Percentiles rank a stretch among this genome's conserved stretches.
Evolutionary conservation across 2,113 vertebrate species (phyloP).

Genomic region (Tetrao urogallus): DNA sequence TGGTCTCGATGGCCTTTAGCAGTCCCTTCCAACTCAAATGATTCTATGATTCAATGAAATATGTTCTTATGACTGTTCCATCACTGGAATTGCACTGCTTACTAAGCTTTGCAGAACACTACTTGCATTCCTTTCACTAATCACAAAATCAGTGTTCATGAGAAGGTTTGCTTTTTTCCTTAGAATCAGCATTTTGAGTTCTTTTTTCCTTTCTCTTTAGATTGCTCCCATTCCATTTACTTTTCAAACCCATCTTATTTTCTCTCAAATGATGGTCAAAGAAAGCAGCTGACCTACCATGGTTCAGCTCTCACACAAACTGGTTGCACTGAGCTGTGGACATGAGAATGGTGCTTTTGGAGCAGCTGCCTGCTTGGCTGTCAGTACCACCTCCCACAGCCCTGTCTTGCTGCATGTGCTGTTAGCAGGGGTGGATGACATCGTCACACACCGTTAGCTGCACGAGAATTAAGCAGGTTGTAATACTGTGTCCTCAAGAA

Average conservation of each 20-base stretch:
- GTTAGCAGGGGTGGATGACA: neutral
- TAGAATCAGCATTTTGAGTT: neutral
- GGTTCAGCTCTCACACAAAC: neutral
- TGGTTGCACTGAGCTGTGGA: neutral
- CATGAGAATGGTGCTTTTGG: accelerated
- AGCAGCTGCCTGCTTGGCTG: neutral
- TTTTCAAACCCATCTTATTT: neutral
- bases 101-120: slow-evolving; percentile 11
- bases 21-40: no score
- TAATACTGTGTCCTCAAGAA: neutral
- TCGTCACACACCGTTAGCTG: neutral
- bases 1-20: no score
- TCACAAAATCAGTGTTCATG: neutral
- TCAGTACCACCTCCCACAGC: neutral
- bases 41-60: no score
- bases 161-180: neutral
- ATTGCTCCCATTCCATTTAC: neutral
- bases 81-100: neutral
- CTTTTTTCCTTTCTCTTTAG: neutral
- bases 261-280: neutral
- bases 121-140: neutral
- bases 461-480: neutral
- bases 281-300: neutral
- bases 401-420: accelerated
- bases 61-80: neutral